Evolutionary conservation across 2,113 vertebrate genomes (phyloP).

Genomic region (Hemicordylus capensis): DNA sequence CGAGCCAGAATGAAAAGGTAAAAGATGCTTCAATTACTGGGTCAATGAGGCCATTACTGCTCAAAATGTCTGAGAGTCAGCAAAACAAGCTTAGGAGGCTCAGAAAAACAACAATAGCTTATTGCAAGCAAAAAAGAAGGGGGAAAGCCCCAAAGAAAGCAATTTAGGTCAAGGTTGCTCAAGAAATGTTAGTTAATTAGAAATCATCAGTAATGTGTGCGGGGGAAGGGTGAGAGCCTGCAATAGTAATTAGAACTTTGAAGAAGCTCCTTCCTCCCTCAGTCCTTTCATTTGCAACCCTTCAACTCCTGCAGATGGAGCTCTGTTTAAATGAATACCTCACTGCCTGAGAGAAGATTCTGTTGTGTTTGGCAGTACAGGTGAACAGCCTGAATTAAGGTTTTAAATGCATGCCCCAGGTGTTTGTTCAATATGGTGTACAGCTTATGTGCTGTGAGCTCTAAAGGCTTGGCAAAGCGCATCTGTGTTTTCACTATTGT

Average conservation of each 20-base stretch:
- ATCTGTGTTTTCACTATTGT: constrained; percentile 54
- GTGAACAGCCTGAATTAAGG: constrained; percentile 73
- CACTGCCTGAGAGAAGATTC: constrained; percentile 58
- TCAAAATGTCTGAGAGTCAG: constrained; percentile 46
- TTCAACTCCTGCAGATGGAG: constrained; percentile 61
- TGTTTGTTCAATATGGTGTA: constrained; percentile 74
- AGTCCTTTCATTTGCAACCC: constrained; percentile 16
- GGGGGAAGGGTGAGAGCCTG: accelerated
- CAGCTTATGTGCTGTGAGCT: constrained; percentile 58
- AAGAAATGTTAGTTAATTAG: constrained; percentile 45
- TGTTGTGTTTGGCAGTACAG: constrained; percentile 75
- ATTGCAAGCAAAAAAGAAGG: constrained; percentile 15
- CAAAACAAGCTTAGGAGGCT: constrained; percentile 31
- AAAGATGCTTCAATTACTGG: constrained; percentile 68
- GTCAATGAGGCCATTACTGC: constrained; percentile 64
- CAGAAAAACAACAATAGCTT: constrained; percentile 15
- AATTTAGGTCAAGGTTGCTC: constrained; percentile 32
- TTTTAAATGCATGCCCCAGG: constrained; percentile 71
- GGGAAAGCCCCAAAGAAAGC: constrained; percentile 1
- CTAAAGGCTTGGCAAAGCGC: constrained; percentile 48
- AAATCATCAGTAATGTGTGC: constrained; percentile 39
- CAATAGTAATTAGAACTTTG: not conserved
- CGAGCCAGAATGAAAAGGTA: constrained; percentile 57
- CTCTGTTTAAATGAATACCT: constrained; percentile 44
- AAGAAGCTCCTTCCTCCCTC: not conserved